Evolutionary conservation across 2,113 vertebrate species (phyloP).

Genomic region (Periophthalmus modestus): DNA sequence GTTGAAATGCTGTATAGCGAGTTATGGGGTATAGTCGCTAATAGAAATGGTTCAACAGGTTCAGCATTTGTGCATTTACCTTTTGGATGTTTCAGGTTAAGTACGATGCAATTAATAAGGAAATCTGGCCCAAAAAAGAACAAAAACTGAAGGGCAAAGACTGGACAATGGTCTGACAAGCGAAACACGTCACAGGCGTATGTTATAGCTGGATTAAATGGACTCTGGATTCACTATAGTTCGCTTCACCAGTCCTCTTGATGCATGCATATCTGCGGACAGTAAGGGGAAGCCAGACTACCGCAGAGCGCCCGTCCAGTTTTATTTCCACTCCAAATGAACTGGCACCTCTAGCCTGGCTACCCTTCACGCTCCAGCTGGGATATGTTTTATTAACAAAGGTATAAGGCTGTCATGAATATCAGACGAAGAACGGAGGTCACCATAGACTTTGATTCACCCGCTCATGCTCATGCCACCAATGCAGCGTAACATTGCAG

Average conservation of each 20-base stretch:
- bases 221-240: not conserved
- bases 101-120: too few relatives aligned
- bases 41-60: too few relatives aligned
- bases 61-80: too few relatives aligned
- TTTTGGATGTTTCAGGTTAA: too few relatives aligned
- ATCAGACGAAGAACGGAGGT: slow-evolving; percentile 61
- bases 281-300: not conserved
- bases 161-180: not conserved
- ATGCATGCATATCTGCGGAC: not conserved
- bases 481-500: slow-evolving; percentile 65
- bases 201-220: not conserved
- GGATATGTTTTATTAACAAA: slow-evolving; percentile 78
- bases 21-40: too few relatives aligned
- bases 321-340: slow-evolving; percentile 17
- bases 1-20: too few relatives aligned
- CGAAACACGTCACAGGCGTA: not conserved
- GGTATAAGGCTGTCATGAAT: slow-evolving; percentile 52
- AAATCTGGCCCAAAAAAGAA: too few relatives aligned
- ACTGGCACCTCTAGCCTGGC: slow-evolving; percentile 19
- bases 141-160: not conserved
- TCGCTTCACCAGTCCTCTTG: not conserved
- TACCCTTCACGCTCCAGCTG: slow-evolving; percentile 68
- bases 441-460: slow-evolving; percentile 45
- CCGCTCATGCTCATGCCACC: slow-evolving; percentile 39
- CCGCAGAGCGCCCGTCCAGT: not conserved